Base-by-base conservation (phyloP, 1,140 invertebrate species). In the Cotesia chilonis region DNA sequence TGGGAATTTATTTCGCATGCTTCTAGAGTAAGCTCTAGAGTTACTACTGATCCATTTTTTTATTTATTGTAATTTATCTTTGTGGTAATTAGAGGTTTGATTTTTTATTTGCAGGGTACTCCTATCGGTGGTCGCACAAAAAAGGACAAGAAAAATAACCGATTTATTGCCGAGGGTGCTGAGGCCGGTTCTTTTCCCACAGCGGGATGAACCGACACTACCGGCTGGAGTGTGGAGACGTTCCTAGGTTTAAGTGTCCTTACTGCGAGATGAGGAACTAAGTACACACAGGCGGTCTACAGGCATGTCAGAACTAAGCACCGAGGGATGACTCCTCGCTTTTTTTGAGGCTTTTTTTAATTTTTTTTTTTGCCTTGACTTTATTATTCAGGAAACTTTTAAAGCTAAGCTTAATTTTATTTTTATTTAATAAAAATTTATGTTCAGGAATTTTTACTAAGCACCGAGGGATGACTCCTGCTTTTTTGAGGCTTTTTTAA, bases 211-310 rank as follows among this genome's bases (percentile, higher is more conserved):
- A 68, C 7, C 77, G 79, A 2, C 79, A 81, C 51, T 79, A 78
- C 54, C 75, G 79, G 4, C 59, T 80, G 28, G 79, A 81, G 57
- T 81, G 80, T 72, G 80, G 78, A 67, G 79, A 81, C 61, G 60
- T 76, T 12, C 79, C 80, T 4, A 77, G 80, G 59, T 81, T 81
- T 72, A 79, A 81, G 70, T 81, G 79, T 67, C 77, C 78, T 2
- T 70, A 81, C 47, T 81, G 80, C 72, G 78, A 81, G 6, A 81
- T 81, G 79, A 67, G 76, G 41, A 81, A 81, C 79, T 71, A 81
- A 81, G 72, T 81, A 80, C 17, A 81, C 78, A 0, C 80, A 81
- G 35, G 80, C 80, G 3, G 73, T 81, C 14, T 81, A 80, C 52
- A 78, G 79, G 59, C 80, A 81, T 55, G 76, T 81, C 12, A 70